Conservation (phyloP, 2,797 vertebrate species). For the Cyprinodon diabolis region DNA sequence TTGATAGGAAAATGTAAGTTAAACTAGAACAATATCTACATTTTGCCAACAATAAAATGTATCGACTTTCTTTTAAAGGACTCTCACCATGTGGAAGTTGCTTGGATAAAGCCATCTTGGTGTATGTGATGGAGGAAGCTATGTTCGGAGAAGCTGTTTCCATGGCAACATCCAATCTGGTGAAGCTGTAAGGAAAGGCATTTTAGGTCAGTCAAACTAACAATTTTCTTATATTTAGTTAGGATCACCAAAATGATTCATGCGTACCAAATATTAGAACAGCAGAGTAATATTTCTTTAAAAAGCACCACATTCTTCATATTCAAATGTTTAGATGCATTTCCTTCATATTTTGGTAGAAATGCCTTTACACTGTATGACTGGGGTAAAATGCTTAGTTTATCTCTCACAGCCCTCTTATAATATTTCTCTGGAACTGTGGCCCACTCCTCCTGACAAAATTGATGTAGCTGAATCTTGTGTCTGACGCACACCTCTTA, state of each 20-base stretch:
- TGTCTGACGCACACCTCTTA: too few species aligned
- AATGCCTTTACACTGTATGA: too few species aligned
- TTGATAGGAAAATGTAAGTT: not conserved
- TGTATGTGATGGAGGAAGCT: slow-evolving; percentile 35
- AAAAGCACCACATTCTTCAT: not conserved
- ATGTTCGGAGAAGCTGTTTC: slow-evolving; percentile 27
- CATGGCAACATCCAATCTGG: slow-evolving; percentile 61
- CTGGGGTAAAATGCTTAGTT: too few species aligned
- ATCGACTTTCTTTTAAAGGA: not conserved
- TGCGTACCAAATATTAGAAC: not conserved
- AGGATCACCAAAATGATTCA: not conserved
- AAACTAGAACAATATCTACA: not conserved
- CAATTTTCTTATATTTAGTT: not conserved
- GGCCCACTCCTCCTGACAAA: too few species aligned
- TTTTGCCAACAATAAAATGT: too few species aligned
- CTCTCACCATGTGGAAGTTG: slow-evolving; percentile 63
- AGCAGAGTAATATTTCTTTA: not conserved
- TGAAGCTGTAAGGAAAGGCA: slow-evolving; percentile 57
- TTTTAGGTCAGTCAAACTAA: not conserved
- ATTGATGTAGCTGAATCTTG: too few species aligned
- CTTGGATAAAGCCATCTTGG: slow-evolving; percentile 43
- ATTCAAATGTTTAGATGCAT: not conserved
- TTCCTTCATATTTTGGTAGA: not conserved
- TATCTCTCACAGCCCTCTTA: too few species aligned
- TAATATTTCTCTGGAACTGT: too few species aligned